Base-by-base conservation (phyloP, 2,797 vertebrate genomes). In the Sciurus vulgaris region DNA sequence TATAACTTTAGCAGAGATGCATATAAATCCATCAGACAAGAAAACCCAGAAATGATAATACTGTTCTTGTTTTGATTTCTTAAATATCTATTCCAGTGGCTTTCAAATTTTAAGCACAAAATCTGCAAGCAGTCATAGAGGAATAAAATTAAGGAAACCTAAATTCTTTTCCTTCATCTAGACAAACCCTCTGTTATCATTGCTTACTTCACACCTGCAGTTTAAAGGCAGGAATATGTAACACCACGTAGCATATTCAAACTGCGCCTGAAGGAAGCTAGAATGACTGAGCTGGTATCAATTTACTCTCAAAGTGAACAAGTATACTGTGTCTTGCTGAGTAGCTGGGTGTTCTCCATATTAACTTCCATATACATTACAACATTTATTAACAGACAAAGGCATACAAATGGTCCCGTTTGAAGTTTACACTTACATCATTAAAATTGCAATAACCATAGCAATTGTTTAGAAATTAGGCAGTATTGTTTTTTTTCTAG, bases 251-350 rank as follows among this genome's bases (percentile, higher is more conserved):
- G 7, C 10, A 59, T 6, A 56, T 61, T 54, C 74, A 73, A 69
- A 69, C 26, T 38, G 33, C 7, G 10, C 11, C 13, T 33, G 10
- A 67, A 63, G 11, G 17, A 10, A 77, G 15, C 44, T 73, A 47
- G 65, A 67, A 63, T 63, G 24, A 92, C 17, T 63, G 22, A 83
- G 18, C 14, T 3, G 2, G 28, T 59, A 35, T 22, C 15, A 92
- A 63, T 4, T 83, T 69, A 49, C 10, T 83, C 73, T 83, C 35
- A 82, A 91, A 93, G 73, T 70, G 30, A 78, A 56, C 47, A 93
- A 13, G 12, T 41, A 7, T 44, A 14, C 41, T 92, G 14, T 56
- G 10, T 28, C 69, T 41, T 95, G 72, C 15, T 76, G 33, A 15
- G 11, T 74, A 78, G 76, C 14, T 74, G 15, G 8, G 14, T 88